These are phyloP conservation scores for Rana temporaria DNA, from an alignment of 2,113 vertebrate species.

Conservation along the genomic window DNA sequence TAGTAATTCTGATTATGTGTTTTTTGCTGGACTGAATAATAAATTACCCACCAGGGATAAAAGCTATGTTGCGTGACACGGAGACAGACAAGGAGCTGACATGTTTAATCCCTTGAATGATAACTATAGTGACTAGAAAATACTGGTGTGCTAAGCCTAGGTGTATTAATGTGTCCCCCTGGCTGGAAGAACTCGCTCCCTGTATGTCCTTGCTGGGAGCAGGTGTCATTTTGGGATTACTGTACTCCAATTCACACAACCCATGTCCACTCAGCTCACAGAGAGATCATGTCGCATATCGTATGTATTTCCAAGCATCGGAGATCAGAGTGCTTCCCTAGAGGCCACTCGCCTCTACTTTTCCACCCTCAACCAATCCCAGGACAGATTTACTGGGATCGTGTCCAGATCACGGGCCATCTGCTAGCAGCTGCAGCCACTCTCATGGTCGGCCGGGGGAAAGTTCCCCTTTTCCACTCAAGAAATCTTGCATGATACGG, in stretches of 20 bases:
- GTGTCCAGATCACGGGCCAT: neutral
- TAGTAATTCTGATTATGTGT: neutral
- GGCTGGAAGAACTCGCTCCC: conserved; percentile 13
- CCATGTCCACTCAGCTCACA: neutral
- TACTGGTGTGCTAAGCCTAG: conserved; percentile 32
- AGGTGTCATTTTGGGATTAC: conserved; percentile 27
- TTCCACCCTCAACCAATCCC: conserved; percentile 13
- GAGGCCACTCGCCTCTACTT: neutral
- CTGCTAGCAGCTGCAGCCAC: conserved; percentile 27
- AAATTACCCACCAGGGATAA: neutral
- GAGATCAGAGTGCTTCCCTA: neutral
- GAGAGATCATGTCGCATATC: conserved; percentile 15
- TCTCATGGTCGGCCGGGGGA: neutral
- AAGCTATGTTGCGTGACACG: neutral
- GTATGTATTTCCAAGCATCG: conserved; percentile 23
- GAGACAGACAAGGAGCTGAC: conserved; percentile 40
- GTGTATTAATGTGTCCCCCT: conserved; percentile 15
- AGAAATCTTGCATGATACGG: neutral
- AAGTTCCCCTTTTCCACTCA: neutral
- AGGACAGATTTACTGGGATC: neutral
- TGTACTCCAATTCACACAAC: neutral
- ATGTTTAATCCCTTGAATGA: conserved; percentile 28
- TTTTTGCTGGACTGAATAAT: neutral
- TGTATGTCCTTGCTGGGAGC: neutral
- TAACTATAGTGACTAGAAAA: conserved; percentile 29